A percentile compares a stretch with the other conserved stretches of the same genome.
Evolutionary conservation across 1,140 invertebrate species (phyloP).

Genomic region (Liolophura sinensis): DNA sequence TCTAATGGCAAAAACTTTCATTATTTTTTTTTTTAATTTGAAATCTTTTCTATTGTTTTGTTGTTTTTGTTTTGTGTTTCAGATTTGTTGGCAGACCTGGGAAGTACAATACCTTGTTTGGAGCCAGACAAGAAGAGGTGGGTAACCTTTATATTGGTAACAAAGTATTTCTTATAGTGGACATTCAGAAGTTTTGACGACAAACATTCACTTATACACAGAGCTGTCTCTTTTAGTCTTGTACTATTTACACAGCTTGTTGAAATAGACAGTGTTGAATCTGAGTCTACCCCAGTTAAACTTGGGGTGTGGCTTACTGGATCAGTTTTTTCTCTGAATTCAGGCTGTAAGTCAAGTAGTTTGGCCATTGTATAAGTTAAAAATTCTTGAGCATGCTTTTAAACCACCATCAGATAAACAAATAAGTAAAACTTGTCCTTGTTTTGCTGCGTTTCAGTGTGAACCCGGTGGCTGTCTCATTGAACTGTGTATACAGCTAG

Average conservation of each 20-base stretch:
- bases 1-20: too few relatives aligned
- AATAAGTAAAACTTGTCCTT: not conserved
- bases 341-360: too few relatives aligned
- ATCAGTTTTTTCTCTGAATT: too few relatives aligned
- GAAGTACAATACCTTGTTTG: slow-evolving; percentile 73
- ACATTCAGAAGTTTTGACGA: slow-evolving; percentile 3
- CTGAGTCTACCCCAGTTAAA: too few relatives aligned
- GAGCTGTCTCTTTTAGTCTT: too few relatives aligned
- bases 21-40: too few relatives aligned
- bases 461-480: slow-evolving; percentile 80
- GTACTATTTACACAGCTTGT: too few relatives aligned
- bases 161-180: not conserved
- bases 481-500: slow-evolving; percentile 80
- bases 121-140: slow-evolving; percentile 73
- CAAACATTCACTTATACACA: too few relatives aligned
- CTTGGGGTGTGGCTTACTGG: too few relatives aligned
- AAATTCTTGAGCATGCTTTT: too few relatives aligned
- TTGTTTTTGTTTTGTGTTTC: slow-evolving; percentile 12
- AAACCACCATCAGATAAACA: not conserved
- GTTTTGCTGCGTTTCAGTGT: slow-evolving; percentile 63
- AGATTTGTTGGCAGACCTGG: slow-evolving; percentile 77
- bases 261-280: too few relatives aligned
- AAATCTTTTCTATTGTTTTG: not conserved
- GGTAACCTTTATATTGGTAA: slow-evolving; percentile 25
- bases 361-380: too few relatives aligned